Conservation (phyloP, 2,888 invertebrate species). For the Calephelis perditalis region DNA sequence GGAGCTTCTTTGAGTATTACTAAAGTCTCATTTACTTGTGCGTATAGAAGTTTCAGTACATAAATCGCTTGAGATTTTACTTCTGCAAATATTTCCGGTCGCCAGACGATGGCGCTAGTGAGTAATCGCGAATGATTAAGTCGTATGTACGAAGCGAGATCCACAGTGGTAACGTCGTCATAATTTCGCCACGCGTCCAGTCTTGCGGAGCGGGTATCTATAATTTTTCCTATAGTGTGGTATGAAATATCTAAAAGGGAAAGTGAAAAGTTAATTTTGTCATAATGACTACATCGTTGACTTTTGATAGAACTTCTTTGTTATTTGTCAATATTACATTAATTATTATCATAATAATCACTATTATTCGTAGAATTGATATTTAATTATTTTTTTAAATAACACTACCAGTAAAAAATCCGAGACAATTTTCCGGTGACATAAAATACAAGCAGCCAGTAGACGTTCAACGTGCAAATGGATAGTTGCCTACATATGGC, state of each 20-base stretch:
- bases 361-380: too few species aligned
- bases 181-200: constrained; percentile 90
- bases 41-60: constrained; percentile 55
- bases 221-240: constrained; percentile 86
- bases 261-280: constrained; percentile 1
- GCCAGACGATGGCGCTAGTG: constrained; percentile 88
- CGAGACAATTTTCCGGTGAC: too few species aligned
- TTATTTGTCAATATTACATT: too few species aligned
- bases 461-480: too few species aligned
- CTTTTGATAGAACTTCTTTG: not conserved
- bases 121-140: constrained; percentile 91
- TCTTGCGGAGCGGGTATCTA: constrained; percentile 85
- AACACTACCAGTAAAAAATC: too few species aligned
- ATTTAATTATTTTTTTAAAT: too few species aligned
- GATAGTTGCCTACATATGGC: too few species aligned
- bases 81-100: constrained; percentile 82
- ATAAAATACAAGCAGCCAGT: too few species aligned
- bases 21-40: constrained; percentile 63
- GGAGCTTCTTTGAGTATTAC: constrained; percentile 72
- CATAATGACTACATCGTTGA: not conserved
- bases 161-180: constrained; percentile 87
- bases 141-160: constrained; percentile 86
- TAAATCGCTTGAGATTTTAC: constrained; percentile 53
- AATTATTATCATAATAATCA: too few species aligned
- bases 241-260: constrained; percentile 63